phyloP scores from a whole-genome alignment of 2,888 invertebrate species.

The Drosophila histrio region DNA sequence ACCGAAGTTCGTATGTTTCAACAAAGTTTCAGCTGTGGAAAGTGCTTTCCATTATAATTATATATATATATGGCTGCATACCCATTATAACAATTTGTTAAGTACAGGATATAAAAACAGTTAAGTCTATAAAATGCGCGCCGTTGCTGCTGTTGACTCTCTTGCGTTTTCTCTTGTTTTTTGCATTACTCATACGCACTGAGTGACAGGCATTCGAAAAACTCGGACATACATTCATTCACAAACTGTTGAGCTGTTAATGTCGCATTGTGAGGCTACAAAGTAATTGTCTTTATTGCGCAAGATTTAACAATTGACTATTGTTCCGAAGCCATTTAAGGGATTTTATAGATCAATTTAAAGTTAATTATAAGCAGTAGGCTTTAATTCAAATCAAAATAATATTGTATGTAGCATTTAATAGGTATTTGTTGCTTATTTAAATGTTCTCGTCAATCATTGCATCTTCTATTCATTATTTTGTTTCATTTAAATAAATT shows the following conservation, averaged over 20 bases:
- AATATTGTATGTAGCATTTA: not conserved
- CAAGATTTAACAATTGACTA: slow-evolving; percentile 31
- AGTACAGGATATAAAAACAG: slow-evolving; percentile 1
- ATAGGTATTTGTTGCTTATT: no score
- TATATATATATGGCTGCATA: not conserved
- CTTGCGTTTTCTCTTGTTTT: slow-evolving; percentile 7
- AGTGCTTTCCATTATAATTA: not conserved
- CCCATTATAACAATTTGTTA: not conserved
- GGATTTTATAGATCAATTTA: not conserved
- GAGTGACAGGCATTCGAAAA: slow-evolving; percentile 53
- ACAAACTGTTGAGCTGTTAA: slow-evolving; percentile 40
- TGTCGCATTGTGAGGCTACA: slow-evolving; percentile 35
- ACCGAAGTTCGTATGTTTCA: no score
- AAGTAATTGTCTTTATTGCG: slow-evolving; percentile 50
- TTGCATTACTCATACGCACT: slow-evolving; percentile 44
- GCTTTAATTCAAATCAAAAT: not conserved
- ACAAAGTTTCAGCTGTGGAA: no score
- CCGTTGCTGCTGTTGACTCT: slow-evolving; percentile 12
- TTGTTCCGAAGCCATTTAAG: not conserved
- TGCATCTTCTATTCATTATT: no score
- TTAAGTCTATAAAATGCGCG: slow-evolving; percentile 11
- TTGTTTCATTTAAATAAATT: not conserved
- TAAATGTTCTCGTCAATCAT: no score
- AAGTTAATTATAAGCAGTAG: not conserved
- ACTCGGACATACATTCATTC: slow-evolving; percentile 17